These are phyloP conservation scores for Cremastinae sp. DNA, from an alignment of 2,888 invertebrate species.

Conservation along the genomic window DNA sequence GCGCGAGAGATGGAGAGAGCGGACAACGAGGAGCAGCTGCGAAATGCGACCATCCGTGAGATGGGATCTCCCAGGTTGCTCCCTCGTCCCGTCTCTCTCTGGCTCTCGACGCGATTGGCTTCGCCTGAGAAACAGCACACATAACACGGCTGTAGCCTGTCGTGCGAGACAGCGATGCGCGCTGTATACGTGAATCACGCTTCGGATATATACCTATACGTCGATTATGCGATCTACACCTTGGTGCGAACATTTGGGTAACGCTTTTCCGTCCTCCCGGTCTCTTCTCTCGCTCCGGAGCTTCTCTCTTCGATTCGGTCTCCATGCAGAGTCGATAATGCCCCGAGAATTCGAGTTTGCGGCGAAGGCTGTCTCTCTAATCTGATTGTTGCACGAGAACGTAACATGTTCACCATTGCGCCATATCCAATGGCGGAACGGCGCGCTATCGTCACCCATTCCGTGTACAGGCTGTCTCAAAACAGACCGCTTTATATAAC, in stretches of 20 bases:
- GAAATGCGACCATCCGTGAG: conserved; percentile 61
- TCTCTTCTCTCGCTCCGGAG: conserved; percentile 9
- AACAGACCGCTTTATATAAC: too few species aligned
- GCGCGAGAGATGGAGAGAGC: conserved; percentile 22
- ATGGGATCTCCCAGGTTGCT: conserved; percentile 55
- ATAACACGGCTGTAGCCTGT: conserved; percentile 28
- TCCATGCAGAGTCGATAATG: conserved; percentile 54
- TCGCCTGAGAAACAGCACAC: conserved; percentile 57
- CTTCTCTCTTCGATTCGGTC: conserved; percentile 5
- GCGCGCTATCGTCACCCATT: conserved; percentile 39
- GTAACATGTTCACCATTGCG: conserved; percentile 37
- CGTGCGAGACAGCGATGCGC: conserved; percentile 39
- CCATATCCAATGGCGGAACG: conserved; percentile 26
- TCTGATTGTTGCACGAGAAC: conserved; percentile 59
- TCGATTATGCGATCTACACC: conserved; percentile 11
- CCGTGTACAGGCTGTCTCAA: not conserved
- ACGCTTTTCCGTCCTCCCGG: conserved; percentile 42
- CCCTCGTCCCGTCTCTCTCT: not conserved
- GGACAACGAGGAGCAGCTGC: conserved; percentile 58
- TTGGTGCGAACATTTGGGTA: conserved; percentile 58
- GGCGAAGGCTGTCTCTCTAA: conserved; percentile 58
- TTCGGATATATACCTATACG: conserved; percentile 3
- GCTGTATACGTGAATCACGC: conserved; percentile 29
- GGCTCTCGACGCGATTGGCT: conserved; percentile 47
- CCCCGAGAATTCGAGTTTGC: conserved; percentile 62